phyloP scores from a whole-genome alignment of 2,888 invertebrate genomes.

The Creontiades dilutus region DNA sequence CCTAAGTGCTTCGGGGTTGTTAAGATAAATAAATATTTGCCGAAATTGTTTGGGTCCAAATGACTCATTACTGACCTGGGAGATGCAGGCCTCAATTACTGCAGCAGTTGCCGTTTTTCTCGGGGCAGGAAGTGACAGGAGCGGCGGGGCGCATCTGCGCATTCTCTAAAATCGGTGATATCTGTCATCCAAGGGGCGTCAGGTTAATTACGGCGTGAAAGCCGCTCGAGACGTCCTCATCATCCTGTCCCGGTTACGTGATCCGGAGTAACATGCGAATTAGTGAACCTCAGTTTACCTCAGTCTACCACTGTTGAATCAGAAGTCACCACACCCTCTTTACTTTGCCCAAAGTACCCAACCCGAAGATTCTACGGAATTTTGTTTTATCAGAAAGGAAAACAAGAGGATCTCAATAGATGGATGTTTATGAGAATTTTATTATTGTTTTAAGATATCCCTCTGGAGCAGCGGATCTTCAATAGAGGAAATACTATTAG shows the following conservation, averaged over 20 bases:
- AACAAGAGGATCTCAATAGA: no score
- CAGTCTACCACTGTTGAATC: not conserved
- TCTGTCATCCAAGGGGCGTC: not conserved
- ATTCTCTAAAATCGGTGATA: not conserved
- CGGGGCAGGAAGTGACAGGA: not conserved
- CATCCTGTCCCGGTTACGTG: not conserved
- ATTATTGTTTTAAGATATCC: no score
- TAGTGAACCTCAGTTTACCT: not conserved
- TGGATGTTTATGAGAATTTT: no score
- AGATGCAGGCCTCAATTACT: not conserved
- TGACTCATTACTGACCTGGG: not conserved
- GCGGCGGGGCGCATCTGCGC: not conserved
- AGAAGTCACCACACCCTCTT: not conserved
- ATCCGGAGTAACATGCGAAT: not conserved
- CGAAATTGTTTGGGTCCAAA: no score
- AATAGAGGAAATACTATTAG: no score
- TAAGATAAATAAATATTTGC: no score
- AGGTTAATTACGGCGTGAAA: not conserved
- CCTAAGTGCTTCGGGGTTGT: no score
- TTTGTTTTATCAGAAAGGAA: not conserved
- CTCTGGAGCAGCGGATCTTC: no score
- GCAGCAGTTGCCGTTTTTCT: constrained; percentile 1
- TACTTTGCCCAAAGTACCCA: not conserved
- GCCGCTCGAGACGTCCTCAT: not conserved
- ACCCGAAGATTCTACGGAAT: not conserved